Conservation (phyloP, 1,140 invertebrate species). For the Rhizoglyphus robini region DNA sequence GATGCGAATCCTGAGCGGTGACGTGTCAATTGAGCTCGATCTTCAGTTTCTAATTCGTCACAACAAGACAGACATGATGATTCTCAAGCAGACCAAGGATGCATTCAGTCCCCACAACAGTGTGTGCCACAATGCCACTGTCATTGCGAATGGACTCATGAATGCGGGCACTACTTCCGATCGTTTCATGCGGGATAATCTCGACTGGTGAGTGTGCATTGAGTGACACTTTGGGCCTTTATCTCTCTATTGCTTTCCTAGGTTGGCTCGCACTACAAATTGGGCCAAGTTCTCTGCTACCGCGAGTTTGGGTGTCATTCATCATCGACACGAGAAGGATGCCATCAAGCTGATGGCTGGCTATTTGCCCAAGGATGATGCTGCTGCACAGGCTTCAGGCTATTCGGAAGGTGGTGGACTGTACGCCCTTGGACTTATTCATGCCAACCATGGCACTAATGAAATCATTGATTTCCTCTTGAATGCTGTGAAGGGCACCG, state of each 20-base stretch:
- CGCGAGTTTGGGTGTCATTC: conserved; percentile 93
- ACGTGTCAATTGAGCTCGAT: conserved; percentile 87
- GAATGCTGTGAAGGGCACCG: conserved; percentile 82
- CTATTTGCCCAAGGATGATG: conserved; percentile 83
- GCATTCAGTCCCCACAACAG: conserved; percentile 91
- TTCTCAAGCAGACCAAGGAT: conserved; percentile 91
- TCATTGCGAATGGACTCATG: conserved; percentile 98
- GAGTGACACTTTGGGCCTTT: too few species aligned
- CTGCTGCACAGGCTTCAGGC: conserved; percentile 67
- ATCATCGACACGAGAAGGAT: conserved; percentile 56
- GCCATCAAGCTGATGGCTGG: conserved; percentile 85
- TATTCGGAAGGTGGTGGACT: conserved; percentile 94
- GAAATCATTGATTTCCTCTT: conserved; percentile 91
- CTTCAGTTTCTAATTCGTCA: conserved; percentile 94
- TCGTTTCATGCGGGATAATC: conserved; percentile 85
- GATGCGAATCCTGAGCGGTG: conserved; percentile 80
- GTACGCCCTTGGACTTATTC: conserved; percentile 93
- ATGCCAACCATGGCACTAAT: conserved; percentile 97
- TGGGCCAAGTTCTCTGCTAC: conserved; percentile 99
- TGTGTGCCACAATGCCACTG: conserved; percentile 94
- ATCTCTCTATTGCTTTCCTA: too few species aligned
- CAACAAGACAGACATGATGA: conserved; percentile 92
- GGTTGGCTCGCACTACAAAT: conserved; percentile 92
- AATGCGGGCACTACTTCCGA: conserved; percentile 90
- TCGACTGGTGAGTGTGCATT: too few species aligned